Evolutionary conservation across 2,113 vertebrate genomes (phyloP), one percentile per base, ranked within the genome.

Genomic region (Hippopotamus amphibius): DNA sequence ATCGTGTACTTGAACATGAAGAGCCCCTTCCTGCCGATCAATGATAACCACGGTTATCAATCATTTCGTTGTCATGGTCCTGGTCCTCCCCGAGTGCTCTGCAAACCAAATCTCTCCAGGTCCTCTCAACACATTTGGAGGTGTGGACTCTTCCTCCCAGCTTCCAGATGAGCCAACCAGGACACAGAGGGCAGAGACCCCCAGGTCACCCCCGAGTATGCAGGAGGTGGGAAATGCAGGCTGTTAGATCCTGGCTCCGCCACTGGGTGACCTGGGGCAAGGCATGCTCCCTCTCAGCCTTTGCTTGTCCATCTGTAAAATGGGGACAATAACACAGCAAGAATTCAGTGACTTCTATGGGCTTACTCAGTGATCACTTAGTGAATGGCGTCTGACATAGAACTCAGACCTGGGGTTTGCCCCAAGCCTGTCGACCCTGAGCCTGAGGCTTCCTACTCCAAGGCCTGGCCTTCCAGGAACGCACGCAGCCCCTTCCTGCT

Each of bases 151-250:
- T 48, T 14, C 9, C 46, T 19, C 8, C 10, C 21, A 2, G 48
- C 46, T 46, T 81, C 82, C 46, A 24, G 82, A n/a, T 0, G 50
- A 74, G 82, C 43, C 11, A 9, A 5, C 13, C 33, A 17, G 30
- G 92, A 59, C 0, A 11, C 30, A 21, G 33, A 26, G 46, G 30
- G 63, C 16, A 33, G 61, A n/a, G 13, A 5, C 12, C 19, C 22
- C 17, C 2, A 2, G 46, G 26, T n/a, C 46, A 16, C 7, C 0
- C 17, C 19, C 2, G 7, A 21, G 41, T 1, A 9, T 5, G 8
- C 3, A 5, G 8, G 69, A 19, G 28, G 7, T 7, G 2, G 30
- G 41, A n/a, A 43, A 15, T 5, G 11, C 28, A 26, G n/a, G 26
- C 71, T 30, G 37, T 22, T 10, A 37, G 85, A 11, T 63, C 53